Evolutionary conservation across 2,113 vertebrate genomes (phyloP).

Genomic region (Phyllopteryx taeniolatus): DNA sequence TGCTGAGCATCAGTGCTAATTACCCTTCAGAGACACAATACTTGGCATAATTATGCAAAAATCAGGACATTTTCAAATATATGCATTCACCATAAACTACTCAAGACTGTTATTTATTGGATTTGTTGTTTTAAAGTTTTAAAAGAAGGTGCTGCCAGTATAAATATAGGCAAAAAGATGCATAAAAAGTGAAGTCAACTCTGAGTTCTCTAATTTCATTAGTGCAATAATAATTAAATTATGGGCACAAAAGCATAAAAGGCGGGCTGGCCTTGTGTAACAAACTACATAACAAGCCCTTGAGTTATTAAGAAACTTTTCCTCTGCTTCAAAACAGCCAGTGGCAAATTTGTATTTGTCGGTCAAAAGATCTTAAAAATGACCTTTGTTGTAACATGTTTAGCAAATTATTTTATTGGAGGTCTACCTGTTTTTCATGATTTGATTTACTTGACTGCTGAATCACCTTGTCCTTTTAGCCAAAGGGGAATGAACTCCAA

Average conservation of each 20-base stretch:
- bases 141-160: conserved; percentile 41
- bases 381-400: conserved; percentile 10
- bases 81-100: conserved; percentile 54
- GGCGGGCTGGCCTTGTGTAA: conserved; percentile 45
- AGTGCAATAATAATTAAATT: conserved; percentile 15
- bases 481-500: conserved; percentile 62
- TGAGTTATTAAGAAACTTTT: conserved; percentile 64
- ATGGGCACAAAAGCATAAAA: conserved; percentile 8
- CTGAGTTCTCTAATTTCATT: conserved; percentile 28
- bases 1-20: conserved; percentile 71
- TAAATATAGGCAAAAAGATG: conserved; percentile 20
- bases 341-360: conserved; percentile 15
- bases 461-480: conserved; percentile 58
- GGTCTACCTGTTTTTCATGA: conserved; percentile 3
- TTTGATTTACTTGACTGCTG: conserved; percentile 53
- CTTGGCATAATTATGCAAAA: conserved; percentile 69
- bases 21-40: conserved; percentile 72
- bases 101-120: conserved; percentile 59
- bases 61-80: conserved; percentile 68
- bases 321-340: conserved; percentile 50
- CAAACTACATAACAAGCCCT: conserved; percentile 57
- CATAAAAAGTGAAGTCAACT: conserved; percentile 20
- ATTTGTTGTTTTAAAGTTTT: conserved; percentile 31
- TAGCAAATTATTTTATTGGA: not conserved
- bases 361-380: conserved; percentile 3